These are phyloP conservation scores for Muscicapa comitata DNA, from an alignment of 2,797 vertebrate species.

Conservation along the genomic window DNA sequence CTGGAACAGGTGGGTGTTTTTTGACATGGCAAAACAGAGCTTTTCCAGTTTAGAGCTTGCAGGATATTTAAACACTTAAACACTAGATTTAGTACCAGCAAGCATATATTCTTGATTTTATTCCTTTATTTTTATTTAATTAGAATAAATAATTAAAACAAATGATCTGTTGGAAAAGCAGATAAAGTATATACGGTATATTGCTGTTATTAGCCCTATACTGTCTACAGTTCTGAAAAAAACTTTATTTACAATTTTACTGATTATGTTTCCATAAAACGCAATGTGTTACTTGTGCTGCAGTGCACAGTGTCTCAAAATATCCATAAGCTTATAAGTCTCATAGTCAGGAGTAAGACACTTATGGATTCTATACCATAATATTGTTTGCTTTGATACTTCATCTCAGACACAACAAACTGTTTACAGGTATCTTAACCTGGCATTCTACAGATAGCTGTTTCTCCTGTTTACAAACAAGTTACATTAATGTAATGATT, in stretches of 20 bases:
- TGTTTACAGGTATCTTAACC: neutral
- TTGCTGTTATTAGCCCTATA: neutral
- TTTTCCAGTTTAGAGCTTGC: neutral
- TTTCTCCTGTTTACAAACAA: neutral
- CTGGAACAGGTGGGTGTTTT: neutral
- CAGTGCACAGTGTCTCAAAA: neutral
- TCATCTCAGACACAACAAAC: neutral
- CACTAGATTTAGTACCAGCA: neutral
- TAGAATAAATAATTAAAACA: neutral
- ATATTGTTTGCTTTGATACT: neutral
- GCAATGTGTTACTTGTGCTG: neutral
- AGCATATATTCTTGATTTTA: neutral
- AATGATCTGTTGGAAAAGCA: neutral
- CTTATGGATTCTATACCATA: neutral
- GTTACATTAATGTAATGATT: neutral
- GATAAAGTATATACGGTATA: neutral
- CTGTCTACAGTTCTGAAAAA: neutral
- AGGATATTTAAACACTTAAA: neutral
- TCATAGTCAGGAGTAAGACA: neutral
- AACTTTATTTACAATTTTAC: neutral
- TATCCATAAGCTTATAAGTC: neutral
- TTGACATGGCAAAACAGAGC: neutral
- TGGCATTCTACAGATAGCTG: neutral
- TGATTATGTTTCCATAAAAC: neutral
- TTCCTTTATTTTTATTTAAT: neutral